Evolutionary conservation across 1,140 invertebrate genomes (phyloP), one percentile per base, ranked within the genome.

Genomic region (Maniola jurtina): DNA sequence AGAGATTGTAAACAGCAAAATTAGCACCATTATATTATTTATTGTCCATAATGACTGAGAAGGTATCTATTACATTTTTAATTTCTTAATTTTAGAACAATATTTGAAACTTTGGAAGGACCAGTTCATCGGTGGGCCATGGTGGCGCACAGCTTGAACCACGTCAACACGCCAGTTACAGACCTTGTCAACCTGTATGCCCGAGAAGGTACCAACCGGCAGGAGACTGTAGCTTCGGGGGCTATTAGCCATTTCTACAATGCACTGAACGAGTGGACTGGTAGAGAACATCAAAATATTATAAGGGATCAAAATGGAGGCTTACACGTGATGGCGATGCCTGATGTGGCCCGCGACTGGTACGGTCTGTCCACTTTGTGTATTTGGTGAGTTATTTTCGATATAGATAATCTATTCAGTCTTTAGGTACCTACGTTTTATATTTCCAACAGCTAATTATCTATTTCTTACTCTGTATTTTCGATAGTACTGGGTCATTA

Each of bases 321-420:
- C 34, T 64, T 89, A 75, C 70, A 80, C 65, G 67, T 90, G 11
- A 64, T 88, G 6, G 86, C 85, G 6, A 13, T 89, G 48, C 85
- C 88, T n/a, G 86, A 89, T 72, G 59, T 83, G 0, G 34, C 70
- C 35, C 71, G 52, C 6, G 79, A 86, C 59, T 90, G 86, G 88
- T 68, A 80, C 52, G 71, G 84, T 0, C 64, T 90, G 14, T 88
- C 85, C 0, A 80, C 74, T 2, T 70, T 89, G 5, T 81, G 75
- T n/a, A 81, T 90, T 63, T 90, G 88, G 86, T 90, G 65, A 83
- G 86, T 79, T 38, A 13, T n/a, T n/a, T n/a, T n/a, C n/a, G n/a
- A n/a, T n/a, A n/a, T n/a, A n/a, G n/a, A n/a, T n/a, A n/a, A n/a
- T n/a, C n/a, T n/a, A n/a, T n/a, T n/a, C n/a, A n/a, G n/a, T n/a